Base-by-base conservation (phyloP, 2,113 vertebrate genomes). In the Limnothrissa miodon region DNA sequence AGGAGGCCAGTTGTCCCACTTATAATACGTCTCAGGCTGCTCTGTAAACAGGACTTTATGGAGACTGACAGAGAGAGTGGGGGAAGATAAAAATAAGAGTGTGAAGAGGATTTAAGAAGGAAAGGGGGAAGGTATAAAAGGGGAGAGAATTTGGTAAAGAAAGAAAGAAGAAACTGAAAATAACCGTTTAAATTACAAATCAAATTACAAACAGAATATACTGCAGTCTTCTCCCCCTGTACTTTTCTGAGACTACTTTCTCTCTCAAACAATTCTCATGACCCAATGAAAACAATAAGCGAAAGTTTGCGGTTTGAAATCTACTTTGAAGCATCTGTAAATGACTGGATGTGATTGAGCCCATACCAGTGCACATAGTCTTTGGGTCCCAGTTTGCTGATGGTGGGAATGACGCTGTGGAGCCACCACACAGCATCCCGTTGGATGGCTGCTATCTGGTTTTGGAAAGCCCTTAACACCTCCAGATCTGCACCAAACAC, bases 1-100 rank as follows among this genome's bases (percentile, higher is more conserved):
- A 0, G 98, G 98, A 0, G 98, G 98, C 98, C 98, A 99, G 93
- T 99, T 99, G 92, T 99, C 98, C 98, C 98, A 99, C 85, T 99
- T 99, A 93, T 99, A 99, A 90, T 99, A 99, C 0, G 98, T 99
- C 93, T 99, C 98, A 0, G 98, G 98, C 84, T 99, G 98, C 87
- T 99, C 98, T 0, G 98, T 99, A 93, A 99, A 99, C 11, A 99
- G 97, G 82, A 99, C 98, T 92, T 99, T 99, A 93, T 99, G 98
- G 33, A 99, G 97, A 92, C 98, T 99, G 79, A 36, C 56, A 90
- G 0, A 33, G 78, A 46, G 51, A 48, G 19, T 13, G 59, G 29
- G 80, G 17, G 25, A 45, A 46, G 25, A n/a, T 7, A n/a, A 62
- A 6, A 25, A 11, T 25, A 11, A 25, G 56, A 25, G 62, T 11